Base-by-base conservation (phyloP, 1,140 invertebrate species). In the Coptotermes formosanus region DNA sequence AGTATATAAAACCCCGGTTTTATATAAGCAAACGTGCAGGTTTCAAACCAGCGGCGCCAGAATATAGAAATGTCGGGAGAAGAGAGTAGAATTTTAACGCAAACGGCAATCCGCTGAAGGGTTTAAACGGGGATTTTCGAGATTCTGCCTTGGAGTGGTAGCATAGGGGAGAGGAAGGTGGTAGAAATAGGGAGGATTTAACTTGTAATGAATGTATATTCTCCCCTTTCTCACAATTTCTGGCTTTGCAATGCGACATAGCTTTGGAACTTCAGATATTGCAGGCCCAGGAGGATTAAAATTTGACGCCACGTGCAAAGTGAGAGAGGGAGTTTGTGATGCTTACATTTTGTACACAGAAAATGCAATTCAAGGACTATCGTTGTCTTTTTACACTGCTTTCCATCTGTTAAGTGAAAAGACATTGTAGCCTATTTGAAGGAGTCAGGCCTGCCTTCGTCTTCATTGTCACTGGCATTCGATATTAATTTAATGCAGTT, bases 41-140 rank as follows among this genome's bases (percentile, higher is more conserved):
- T 75, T 75, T 14, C 25, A 75, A 75, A 75, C 25, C 25, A 30
- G 8, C n/a, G 8, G 64, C n/a, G 4, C 64, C 6, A 75, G 25
- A 8, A 64, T 64, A 23, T 64, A 64, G 59, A 64, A 8, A 23
- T 23, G 59, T 64, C 19, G 59, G 2, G 16, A 75, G 64, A 30
- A n/a, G 11, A 30, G 64, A 8, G 64, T 30, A 25, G n/a, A n/a
- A 75, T 75, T 75, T 75, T 30, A 75, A 75, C 64, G 30, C 64
- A 75, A 75, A 75, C 64, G 30, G 64, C 30, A 75, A 30, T 75
- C 64, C n/a, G n/a, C 64, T 6, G n/a, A 75, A 75, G 64, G 64
- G 64, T 75, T 75, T 75, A 75, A 75, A 75, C 25, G 30, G 64
- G 64, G 64, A 75, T 75, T 75, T 75, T 75, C 64, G 64, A 30